phyloP scores from a whole-genome alignment of 2,113 vertebrate genomes.

The Caloenas nicobarica region DNA sequence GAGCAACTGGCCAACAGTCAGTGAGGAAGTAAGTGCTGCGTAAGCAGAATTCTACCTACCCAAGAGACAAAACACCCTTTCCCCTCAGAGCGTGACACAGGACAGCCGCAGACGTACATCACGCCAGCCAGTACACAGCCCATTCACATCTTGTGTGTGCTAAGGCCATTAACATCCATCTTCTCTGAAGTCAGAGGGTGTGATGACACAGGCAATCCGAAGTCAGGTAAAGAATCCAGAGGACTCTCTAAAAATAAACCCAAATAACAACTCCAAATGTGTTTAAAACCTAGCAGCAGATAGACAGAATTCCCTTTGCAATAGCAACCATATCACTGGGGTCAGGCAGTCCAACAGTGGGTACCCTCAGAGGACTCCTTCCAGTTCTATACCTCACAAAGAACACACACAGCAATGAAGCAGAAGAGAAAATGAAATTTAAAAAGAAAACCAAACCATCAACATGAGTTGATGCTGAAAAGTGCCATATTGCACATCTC shows the following conservation, averaged over 20 bases:
- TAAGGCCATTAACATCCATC: background rate
- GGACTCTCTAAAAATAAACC: background rate
- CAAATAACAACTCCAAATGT: background rate
- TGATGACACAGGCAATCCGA: background rate
- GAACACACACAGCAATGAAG: background rate
- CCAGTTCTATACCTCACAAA: background rate
- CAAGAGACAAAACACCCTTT: background rate
- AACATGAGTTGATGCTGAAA: background rate
- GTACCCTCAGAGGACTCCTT: background rate
- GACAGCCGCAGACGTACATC: accelerated
- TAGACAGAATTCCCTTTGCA: background rate
- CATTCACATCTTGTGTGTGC: background rate
- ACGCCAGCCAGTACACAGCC: background rate
- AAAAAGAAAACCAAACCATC: background rate
- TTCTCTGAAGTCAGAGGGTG: background rate
- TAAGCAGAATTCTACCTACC: background rate
- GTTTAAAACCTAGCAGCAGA: background rate
- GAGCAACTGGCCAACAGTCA: background rate
- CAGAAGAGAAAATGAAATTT: background rate
- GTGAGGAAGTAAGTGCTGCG: background rate
- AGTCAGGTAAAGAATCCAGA: background rate
- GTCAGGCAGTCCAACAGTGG: background rate
- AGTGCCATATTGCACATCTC: background rate
- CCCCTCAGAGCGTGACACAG: background rate
- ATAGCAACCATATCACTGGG: background rate